Evolutionary conservation across 2,888 invertebrate species (phyloP), one percentile per base, ranked within the genome.

Genomic region (Pristionchus mayeri): DNA sequence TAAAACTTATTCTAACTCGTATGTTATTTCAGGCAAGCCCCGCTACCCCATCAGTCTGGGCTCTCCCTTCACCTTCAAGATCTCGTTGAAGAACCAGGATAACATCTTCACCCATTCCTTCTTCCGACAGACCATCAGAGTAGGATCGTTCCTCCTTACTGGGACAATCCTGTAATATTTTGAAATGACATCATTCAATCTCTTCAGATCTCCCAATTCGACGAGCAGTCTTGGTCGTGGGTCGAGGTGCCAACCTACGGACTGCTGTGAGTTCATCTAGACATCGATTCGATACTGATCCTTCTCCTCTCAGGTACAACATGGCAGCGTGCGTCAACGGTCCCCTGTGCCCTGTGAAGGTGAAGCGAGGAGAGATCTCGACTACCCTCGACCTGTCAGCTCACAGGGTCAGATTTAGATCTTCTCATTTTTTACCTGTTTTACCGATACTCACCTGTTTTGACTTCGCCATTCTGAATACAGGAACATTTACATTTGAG

Each of bases 71-170:
- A 67, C 67, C 21, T 67, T 67, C 67, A 37, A 37, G 67, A 30
- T 37, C 21, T 11, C 67, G 0, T 9, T 67, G 37, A 21, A 37
- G 21, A 67, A 67, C 37, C n/a, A 37, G 2, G 18, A 67, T 7
- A 37, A 16, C 4, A 7, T 67, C 16, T 67, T 67, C 40, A 7
- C 37, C 2, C 37, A 67, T 37, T 11, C 37, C 0, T 67, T 67
- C 67, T 67, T 67, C 67, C 67, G 67, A 4, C 67, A 67, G 67
- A 67, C 37, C n/a, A 30, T 67, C 67, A 67, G n/a, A 37, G 67
- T 67, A 18, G 11, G 34, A n/a, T n/a, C n/a, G n/a, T n/a, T n/a
- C n/a, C n/a, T n/a, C n/a, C n/a, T n/a, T n/a, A n/a, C n/a, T n/a
- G n/a, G n/a, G n/a, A n/a, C n/a, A n/a, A n/a, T n/a, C n/a, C n/a